A percentile compares a stretch with the other conserved stretches of the same genome.
Conservation (phyloP, 2,113 vertebrate genomes). For the Colossoma macropomum region DNA sequence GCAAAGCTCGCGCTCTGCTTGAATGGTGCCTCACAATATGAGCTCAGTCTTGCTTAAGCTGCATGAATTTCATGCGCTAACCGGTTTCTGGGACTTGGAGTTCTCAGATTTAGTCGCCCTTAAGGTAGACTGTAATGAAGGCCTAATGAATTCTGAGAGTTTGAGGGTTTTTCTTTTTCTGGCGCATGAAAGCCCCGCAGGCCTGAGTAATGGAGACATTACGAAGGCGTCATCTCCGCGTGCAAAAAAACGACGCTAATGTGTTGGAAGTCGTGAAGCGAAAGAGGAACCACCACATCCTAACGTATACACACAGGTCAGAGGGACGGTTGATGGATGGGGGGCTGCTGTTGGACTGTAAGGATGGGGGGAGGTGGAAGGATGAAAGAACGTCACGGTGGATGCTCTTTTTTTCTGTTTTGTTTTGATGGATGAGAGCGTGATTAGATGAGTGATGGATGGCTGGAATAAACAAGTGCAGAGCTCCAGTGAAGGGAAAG, state of each 20-base stretch:
- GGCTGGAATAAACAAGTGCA: slow-evolving; percentile 23
- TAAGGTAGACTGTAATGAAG: slow-evolving; percentile 48
- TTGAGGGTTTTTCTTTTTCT: slow-evolving; percentile 11
- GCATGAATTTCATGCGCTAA: slow-evolving; percentile 31
- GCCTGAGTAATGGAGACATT: slow-evolving; percentile 47
- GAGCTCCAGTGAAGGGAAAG: not conserved
- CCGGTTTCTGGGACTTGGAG: slow-evolving; percentile 47
- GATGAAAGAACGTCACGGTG: slow-evolving; percentile 17
- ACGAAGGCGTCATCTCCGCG: slow-evolving; percentile 36
- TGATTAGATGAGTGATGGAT: slow-evolving; percentile 40
- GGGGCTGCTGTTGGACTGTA: slow-evolving; percentile 7
- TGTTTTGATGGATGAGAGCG: slow-evolving; percentile 18
- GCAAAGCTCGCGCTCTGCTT: slow-evolving; percentile 22
- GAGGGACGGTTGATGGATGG: slow-evolving; percentile 40
- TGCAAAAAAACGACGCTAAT: slow-evolving; percentile 31
- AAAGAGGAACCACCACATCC: not conserved
- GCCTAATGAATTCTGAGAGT: slow-evolving; percentile 58
- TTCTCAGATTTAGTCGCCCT: slow-evolving; percentile 33
- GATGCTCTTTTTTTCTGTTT: slow-evolving; percentile 19
- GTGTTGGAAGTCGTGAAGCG: slow-evolving; percentile 39
- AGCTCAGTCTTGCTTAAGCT: slow-evolving; percentile 35
- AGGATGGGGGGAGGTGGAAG: slow-evolving; percentile 7
- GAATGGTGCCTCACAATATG: not conserved
- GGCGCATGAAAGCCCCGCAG: slow-evolving; percentile 30
- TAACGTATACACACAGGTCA: not conserved